Evolutionary conservation across 2,888 invertebrate genomes (phyloP).

Genomic region (Scaptomyza flava): DNA sequence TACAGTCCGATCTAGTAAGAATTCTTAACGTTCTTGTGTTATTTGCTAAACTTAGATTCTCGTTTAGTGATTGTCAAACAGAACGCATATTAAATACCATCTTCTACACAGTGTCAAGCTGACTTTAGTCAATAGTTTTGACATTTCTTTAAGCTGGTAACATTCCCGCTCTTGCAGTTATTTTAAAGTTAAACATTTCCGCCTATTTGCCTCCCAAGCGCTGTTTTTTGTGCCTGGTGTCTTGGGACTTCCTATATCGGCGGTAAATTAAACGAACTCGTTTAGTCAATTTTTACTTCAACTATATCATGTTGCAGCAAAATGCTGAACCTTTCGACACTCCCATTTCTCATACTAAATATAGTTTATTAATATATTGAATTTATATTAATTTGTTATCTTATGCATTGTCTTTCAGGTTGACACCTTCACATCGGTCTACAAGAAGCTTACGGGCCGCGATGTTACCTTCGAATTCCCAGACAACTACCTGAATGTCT

Average conservation of each 20-base stretch:
- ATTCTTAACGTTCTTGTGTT: slow-evolving; percentile 84
- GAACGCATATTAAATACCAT: slow-evolving; percentile 75
- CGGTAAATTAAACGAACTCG: slow-evolving; percentile 67
- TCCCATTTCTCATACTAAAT: not conserved
- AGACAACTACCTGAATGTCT: slow-evolving; percentile 94
- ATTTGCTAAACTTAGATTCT: slow-evolving; percentile 66
- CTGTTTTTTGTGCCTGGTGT: slow-evolving; percentile 58
- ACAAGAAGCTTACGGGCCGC: slow-evolving; percentile 99
- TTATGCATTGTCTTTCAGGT: slow-evolving; percentile 87
- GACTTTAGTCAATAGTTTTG: slow-evolving; percentile 13
- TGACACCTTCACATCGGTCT: slow-evolving; percentile 98
- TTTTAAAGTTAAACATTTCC: slow-evolving; percentile 31
- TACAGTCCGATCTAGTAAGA: no score
- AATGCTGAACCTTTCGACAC: slow-evolving; percentile 45
- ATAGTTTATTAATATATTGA: not conserved
- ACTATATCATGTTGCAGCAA: slow-evolving; percentile 25
- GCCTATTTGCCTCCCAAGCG: slow-evolving; percentile 81
- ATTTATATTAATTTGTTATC: slow-evolving; percentile 25
- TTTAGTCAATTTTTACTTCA: slow-evolving; percentile 25
- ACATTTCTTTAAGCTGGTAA: slow-evolving; percentile 30
- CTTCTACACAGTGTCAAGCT: slow-evolving; percentile 53
- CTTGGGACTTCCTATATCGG: slow-evolving; percentile 79
- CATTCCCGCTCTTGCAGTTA: slow-evolving; percentile 18
- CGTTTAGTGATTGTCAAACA: slow-evolving; percentile 78
- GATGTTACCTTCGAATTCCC: slow-evolving; percentile 99